Evolutionary conservation across 2,113 vertebrate genomes (phyloP).

Genomic region (Vanacampus margaritifer): DNA sequence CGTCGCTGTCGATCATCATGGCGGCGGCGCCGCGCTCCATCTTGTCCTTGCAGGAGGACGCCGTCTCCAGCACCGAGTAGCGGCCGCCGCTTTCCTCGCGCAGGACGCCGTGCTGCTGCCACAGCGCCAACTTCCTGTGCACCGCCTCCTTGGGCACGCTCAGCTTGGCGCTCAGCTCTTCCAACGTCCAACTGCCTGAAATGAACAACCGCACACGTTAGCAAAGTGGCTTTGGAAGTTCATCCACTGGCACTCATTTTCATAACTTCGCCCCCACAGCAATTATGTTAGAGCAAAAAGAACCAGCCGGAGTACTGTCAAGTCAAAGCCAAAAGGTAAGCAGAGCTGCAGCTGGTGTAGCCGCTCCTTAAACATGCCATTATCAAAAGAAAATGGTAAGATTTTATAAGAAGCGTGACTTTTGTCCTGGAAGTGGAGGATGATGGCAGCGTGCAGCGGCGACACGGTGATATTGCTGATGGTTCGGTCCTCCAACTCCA

Average conservation of each 20-base stretch:
- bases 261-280: no score
- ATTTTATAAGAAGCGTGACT: conserved; percentile 62
- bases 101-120: conserved; percentile 96
- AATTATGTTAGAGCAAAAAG: no score
- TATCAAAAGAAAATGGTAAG: no score
- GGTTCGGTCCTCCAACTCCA: conserved; percentile 92
- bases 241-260: no score
- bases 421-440: conserved; percentile 94
- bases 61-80: conserved; percentile 86
- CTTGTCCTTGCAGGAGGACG: conserved; percentile 78
- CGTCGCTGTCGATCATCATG: conserved; percentile 92
- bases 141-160: conserved; percentile 83
- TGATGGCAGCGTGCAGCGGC: conserved; percentile 89
- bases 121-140: conserved; percentile 87
- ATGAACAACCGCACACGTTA: not conserved
- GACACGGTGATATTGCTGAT: conserved; percentile 85
- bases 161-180: conserved; percentile 84
- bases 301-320: no score
- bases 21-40: conserved; percentile 80
- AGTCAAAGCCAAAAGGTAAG: no score
- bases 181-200: conserved; percentile 84
- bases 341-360: no score
- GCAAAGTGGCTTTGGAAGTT: no score
- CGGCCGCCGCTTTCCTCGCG: conserved; percentile 79
- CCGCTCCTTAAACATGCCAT: no score